Evolutionary conservation across 2,113 vertebrate genomes (phyloP), one percentile per base, ranked within the genome.

Genomic region (Triplophysa siluroides): DNA sequence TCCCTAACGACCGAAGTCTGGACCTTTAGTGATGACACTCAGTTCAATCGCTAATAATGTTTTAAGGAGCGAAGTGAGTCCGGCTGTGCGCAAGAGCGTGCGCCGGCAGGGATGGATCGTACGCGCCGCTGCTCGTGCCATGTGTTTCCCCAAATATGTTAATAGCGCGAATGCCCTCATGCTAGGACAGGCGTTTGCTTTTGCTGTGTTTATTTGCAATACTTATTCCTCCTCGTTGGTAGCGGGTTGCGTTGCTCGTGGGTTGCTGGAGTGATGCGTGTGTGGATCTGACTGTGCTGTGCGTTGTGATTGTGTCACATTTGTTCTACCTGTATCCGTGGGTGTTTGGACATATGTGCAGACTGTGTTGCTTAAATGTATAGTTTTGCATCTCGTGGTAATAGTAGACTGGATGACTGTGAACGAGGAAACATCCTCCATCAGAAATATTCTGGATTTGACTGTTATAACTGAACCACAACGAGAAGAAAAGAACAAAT

Each of bases 1-100:
- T 81, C 83, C 63, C 74, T 90, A 90, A 90, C 88, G 89, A 88
- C 85, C 76, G 70, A 67, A 80, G 88, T 87, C 85, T 78, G 80
- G 79, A 82, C 79, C 79, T 81, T 81, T 84, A 85, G 65, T 88
- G 87, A 89, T 83, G 88, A 76, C 84, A 66, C 54, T 52, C 81
- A 81, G 76, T 81, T 71, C 41, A 87, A 78, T 84, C 84, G 18
- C 73, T 50, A 77, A 86, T 85, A 81, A 87, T 77, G 58, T 29
- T 45, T 77, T 65, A 76, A 86, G 85, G 83, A 78, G 79, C 87
- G 85, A 86, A 83, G 83, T 83, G 76, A 83, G 45, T 65, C 63
- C 62, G 67, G 50, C 11, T 29, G 66, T 26, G 64, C 65, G 76
- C 47, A 14, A 50, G 33, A 70, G 50, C 8, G 65, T 14, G 38